Percentiles rank a stretch among this genome's conserved stretches.
phyloP scores from a whole-genome alignment of 2,888 invertebrate species.

The Escarpia spicata region DNA sequence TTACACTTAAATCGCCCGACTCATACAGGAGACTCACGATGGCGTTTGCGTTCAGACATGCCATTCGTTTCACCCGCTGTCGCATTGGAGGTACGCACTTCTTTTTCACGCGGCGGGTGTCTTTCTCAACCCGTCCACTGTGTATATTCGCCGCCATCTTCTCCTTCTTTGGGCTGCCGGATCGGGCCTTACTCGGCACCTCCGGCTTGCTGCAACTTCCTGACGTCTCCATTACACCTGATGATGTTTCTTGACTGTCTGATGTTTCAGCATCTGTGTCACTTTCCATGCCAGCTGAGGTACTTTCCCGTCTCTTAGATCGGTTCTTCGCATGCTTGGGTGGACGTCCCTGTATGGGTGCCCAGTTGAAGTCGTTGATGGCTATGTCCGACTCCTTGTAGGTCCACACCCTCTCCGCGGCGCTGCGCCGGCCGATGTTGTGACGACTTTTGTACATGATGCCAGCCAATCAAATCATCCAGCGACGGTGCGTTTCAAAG shows the following conservation, averaged over 20 bases:
- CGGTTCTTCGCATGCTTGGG: constrained; percentile 31
- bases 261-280: neutral
- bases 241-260: neutral
- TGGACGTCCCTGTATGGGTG: constrained; percentile 36
- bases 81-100: neutral
- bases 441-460: constrained; percentile 52
- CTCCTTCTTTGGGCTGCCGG: neutral
- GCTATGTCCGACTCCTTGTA: constrained; percentile 54
- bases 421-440: constrained; percentile 54
- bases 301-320: neutral
- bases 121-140: neutral
- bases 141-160: neutral
- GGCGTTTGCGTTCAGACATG: constrained; percentile 43
- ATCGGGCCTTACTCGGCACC: neutral
- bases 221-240: neutral
- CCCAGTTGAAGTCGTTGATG: neutral
- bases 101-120: neutral
- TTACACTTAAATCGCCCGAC: constrained; percentile 26
- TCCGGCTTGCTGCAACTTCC: neutral
- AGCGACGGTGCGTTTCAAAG: neutral
- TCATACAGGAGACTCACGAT: constrained; percentile 40
- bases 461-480: neutral
- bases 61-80: constrained; percentile 39
- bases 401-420: constrained; percentile 51
- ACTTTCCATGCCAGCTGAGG: neutral